Evolutionary conservation across 2,113 vertebrate genomes (phyloP).

Genomic region (Dromas ardeola): DNA sequence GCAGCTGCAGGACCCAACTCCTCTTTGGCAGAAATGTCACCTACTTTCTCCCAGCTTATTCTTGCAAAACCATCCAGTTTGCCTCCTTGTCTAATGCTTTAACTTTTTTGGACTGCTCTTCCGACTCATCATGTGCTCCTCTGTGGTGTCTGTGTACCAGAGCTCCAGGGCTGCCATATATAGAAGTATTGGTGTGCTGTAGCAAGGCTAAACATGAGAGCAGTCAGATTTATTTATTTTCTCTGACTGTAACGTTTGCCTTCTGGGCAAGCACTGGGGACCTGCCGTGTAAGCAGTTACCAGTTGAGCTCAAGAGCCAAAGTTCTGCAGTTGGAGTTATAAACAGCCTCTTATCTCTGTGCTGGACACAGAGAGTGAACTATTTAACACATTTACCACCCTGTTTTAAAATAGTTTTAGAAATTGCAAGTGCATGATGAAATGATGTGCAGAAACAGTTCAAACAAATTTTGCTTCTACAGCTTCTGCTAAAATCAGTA

Average conservation of each 20-base stretch:
- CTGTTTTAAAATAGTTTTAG: background rate
- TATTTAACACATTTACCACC: constrained; percentile 23
- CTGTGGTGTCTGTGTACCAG: background rate
- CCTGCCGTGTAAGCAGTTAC: constrained; percentile 39
- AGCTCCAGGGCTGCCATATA: constrained; percentile 28
- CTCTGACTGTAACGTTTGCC: constrained; percentile 4
- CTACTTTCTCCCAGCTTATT: background rate
- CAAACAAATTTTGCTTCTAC: background rate
- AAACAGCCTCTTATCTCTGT: constrained; percentile 39
- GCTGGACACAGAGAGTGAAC: constrained; percentile 36
- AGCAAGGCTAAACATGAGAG: background rate
- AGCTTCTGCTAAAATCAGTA: constrained; percentile 1
- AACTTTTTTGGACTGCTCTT: background rate
- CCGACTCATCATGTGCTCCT: background rate
- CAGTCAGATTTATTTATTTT: constrained; percentile 53
- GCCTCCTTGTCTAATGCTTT: background rate
- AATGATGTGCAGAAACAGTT: background rate
- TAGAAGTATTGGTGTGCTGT: background rate
- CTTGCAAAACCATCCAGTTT: background rate
- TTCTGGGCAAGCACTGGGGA: constrained; percentile 4
- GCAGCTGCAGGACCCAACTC: background rate
- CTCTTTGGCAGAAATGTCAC: background rate
- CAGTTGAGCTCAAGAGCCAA: constrained; percentile 27
- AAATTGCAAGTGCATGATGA: background rate
- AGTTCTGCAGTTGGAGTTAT: constrained; percentile 17